phyloP scores from a whole-genome alignment of 2,888 invertebrate species.

The Cryptus viduatorius region DNA sequence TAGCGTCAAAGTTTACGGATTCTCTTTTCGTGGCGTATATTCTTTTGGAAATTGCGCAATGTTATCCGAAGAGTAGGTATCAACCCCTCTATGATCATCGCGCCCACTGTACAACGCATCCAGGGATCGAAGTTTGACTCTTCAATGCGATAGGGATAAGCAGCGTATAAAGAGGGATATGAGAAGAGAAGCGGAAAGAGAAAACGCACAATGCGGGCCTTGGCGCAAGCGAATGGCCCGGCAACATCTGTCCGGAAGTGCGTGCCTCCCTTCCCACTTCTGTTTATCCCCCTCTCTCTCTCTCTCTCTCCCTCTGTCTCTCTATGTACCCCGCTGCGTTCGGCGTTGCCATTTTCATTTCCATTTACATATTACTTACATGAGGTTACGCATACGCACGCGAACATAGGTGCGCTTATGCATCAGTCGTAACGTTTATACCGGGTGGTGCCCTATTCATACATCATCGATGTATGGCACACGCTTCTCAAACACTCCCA shows the following conservation, averaged over 20 bases:
- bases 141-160: conserved; percentile 37
- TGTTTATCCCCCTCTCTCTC: conserved; percentile 4
- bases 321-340: conserved; percentile 39
- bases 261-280: conserved; percentile 57
- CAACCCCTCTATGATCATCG: conserved; percentile 38
- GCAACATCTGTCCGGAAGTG: conserved; percentile 81
- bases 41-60: conserved; percentile 32
- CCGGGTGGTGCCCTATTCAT: conserved; percentile 60
- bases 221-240: conserved; percentile 50
- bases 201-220: conserved; percentile 70
- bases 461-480: conserved; percentile 39
- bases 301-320: background rate
- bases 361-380: conserved; percentile 69
- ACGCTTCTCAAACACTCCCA: conserved; percentile 1
- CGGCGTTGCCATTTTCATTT: conserved; percentile 71
- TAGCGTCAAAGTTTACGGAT: background rate
- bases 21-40: background rate
- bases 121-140: conserved; percentile 26
- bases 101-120: background rate
- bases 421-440: conserved; percentile 44
- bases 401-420: conserved; percentile 47
- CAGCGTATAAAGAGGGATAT: conserved; percentile 25
- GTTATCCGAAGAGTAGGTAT: conserved; percentile 65
- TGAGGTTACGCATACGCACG: conserved; percentile 49
- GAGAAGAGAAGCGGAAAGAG: conserved; percentile 71